A percentile compares a stretch with the other conserved stretches of the same genome.
These are phyloP conservation scores for Pontoporia blainvillei DNA, from an alignment of 2,113 vertebrate species.

Conservation along the genomic window DNA sequence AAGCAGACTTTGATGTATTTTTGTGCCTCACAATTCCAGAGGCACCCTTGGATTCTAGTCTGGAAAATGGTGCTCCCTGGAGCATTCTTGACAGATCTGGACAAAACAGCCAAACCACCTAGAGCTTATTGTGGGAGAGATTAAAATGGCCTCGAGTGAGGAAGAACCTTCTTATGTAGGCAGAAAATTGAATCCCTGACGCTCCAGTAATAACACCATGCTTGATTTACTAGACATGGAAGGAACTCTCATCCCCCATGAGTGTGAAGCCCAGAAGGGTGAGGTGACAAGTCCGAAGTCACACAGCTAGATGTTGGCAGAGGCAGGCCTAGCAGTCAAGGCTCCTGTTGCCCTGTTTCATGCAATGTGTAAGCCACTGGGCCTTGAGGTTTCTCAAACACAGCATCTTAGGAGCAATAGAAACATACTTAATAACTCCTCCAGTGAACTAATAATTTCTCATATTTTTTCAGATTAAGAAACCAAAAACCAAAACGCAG, in stretches of 20 bases:
- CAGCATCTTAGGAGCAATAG: background rate
- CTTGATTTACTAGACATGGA: background rate
- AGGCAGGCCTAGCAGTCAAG: background rate
- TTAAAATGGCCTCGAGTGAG: background rate
- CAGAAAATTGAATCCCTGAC: background rate
- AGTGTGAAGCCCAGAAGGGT: background rate
- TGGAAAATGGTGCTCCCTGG: background rate
- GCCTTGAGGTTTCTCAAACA: background rate
- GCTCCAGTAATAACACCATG: background rate
- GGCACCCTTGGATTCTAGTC: background rate
- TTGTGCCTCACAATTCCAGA: background rate
- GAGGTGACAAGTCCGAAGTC: background rate
- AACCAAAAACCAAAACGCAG: background rate
- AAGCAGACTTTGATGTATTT: background rate
- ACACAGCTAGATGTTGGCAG: background rate
- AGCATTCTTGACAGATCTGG: background rate
- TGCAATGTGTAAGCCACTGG: background rate
- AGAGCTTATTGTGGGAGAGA: background rate
- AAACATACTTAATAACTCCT: background rate
- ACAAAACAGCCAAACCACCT: background rate
- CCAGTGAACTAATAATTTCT: background rate
- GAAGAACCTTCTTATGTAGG: background rate
- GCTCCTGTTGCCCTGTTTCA: background rate
- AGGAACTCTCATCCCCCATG: background rate
- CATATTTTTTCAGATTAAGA: slow-evolving; percentile 10